Conservation (phyloP, 2,797 vertebrate genomes). For the Margarornis squamiger region DNA sequence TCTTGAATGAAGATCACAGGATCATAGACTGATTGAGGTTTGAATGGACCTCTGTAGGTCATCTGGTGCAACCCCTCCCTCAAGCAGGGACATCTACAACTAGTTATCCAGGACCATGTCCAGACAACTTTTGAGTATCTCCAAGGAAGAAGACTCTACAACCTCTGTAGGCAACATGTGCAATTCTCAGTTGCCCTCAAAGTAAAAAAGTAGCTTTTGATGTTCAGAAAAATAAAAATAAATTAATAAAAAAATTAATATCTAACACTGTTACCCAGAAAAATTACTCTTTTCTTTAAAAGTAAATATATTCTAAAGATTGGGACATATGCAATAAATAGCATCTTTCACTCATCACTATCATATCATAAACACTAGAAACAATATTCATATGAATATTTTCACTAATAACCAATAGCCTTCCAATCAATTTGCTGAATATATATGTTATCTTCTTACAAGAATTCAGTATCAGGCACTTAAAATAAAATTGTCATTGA, state of each 20-base stretch:
- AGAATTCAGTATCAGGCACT: neutral
- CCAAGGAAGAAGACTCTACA: neutral
- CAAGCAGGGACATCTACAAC: neutral
- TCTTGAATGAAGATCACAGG: neutral
- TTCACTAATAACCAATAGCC: neutral
- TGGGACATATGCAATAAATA: neutral
- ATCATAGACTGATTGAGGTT: neutral
- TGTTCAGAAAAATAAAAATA: neutral
- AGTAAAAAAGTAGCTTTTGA: neutral
- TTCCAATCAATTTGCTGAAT: neutral
- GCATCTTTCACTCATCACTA: neutral
- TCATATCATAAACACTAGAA: neutral
- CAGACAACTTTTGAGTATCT: neutral
- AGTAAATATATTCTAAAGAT: neutral
- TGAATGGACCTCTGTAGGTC: neutral
- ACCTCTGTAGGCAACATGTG: neutral
- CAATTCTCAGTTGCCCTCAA: neutral
- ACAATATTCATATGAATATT: neutral
- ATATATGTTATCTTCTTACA: neutral
- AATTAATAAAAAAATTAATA: neutral
- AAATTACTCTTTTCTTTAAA: neutral
- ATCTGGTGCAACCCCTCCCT: neutral
- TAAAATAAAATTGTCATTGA: neutral
- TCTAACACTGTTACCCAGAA: neutral
- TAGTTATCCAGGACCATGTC: neutral